Evolutionary conservation across 2,113 vertebrate genomes (phyloP), one percentile per base, ranked within the genome.

Genomic region (Silurus glanis): DNA sequence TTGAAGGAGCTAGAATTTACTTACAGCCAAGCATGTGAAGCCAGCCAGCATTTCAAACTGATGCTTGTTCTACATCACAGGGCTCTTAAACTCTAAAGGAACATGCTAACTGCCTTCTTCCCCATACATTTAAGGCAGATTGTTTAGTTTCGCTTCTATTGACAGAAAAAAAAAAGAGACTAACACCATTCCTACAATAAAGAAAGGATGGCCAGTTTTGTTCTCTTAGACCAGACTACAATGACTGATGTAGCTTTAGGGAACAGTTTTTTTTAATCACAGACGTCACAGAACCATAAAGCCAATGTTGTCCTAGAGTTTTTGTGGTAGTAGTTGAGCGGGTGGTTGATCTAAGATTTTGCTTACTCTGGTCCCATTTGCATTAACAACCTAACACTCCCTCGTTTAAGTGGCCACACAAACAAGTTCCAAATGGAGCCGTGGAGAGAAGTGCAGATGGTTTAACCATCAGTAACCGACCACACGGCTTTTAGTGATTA

Each of bases 371-470:
- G 37, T 87, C 80, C 85, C 88, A 85, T 85, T 85, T 80, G 80
- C 80, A 85, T 82, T 37, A 67, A 78, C 88, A 82, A 89, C 87
- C 66, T 66, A 84, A 85, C 80, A 83, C 83, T 78, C 83, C 55
- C 19, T 74, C 61, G 61, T 58, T 49, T 59, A 21, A 51, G 61
- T 51, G 55, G 25, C 74, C 66, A 80, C 86, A 85, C 86, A 83
- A 87, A 85, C 69, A 81, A 53, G 78, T 83, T 87, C 85, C 88
- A 89, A 89, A 89, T 85, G 88, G 88, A 86, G 82, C 56, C 45
- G 25, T 67, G 49, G 79, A 87, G 62, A 80, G 72, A 87, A 10
- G 72, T 61, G 83, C 88, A 87, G 83, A 89, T 89, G 88, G 86
- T 78, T 85, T 83, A 85, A 80, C 74, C 28, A 74, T 89, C 55